phyloP scores from a whole-genome alignment of 2,888 invertebrate genomes.

The Phortica magna region DNA sequence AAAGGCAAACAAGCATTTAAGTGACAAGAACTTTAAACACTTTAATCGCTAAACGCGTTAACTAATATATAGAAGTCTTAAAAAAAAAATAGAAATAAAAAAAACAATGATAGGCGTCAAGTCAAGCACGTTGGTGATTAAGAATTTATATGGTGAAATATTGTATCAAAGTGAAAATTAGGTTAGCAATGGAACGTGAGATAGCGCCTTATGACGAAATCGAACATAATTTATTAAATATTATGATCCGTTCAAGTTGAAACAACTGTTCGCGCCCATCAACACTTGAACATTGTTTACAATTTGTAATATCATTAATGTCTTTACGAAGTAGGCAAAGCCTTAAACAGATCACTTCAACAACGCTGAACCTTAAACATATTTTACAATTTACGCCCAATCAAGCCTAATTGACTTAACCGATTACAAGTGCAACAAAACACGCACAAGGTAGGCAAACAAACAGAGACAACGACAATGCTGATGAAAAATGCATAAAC shows the following conservation, averaged over 20 bases:
- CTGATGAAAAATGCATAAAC: background rate
- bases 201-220: too few species aligned
- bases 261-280: too few species aligned
- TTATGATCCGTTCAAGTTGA: too few species aligned
- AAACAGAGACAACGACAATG: background rate
- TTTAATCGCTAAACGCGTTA: too few species aligned
- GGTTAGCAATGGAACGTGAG: too few species aligned
- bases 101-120: background rate
- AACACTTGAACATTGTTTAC: background rate
- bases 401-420: background rate
- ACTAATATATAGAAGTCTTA: background rate
- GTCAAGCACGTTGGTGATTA: background rate
- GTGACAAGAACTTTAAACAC: too few species aligned
- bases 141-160: too few species aligned
- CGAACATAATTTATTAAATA: too few species aligned
- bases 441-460: constrained; percentile 15
- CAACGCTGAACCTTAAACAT: too few species aligned
- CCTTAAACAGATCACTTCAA: background rate
- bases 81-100: background rate
- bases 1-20: too few species aligned
- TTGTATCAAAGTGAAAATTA: too few species aligned
- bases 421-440: background rate
- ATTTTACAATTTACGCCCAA: too few species aligned
- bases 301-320: background rate
- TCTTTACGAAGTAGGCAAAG: background rate